Evolutionary conservation across 2,113 vertebrate species (phyloP), one percentile per base, ranked within the genome.

Genomic region (Istiophorus platypterus): DNA sequence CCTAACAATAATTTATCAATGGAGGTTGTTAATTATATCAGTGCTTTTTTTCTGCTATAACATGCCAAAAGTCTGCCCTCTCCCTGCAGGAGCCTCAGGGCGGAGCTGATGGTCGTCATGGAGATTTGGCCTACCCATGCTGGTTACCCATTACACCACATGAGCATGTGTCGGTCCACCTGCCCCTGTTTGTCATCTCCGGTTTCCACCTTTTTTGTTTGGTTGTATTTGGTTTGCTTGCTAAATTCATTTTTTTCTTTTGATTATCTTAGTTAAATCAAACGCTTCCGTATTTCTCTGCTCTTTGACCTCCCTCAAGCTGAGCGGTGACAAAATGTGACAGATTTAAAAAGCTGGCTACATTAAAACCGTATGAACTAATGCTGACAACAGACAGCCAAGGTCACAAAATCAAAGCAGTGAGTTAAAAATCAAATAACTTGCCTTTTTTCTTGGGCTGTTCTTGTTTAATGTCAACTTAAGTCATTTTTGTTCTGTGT

Each of bases 101-200:
- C 1, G 10, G 45, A 62, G 66, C 2, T 17, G 9, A 15, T 29
- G 51, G 42, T 34, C 2, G 37, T 80, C 51, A 24, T 45, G 29
- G 11, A n/a, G 51, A 59, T 65, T 73, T 4, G 17, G 41, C 10
- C 24, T 52, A 70, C 72, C 45, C 72, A 68, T n/a, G 39, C 73
- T 29, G 63, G 27, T 31, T 10, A 24, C 34, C 69, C 47, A 47
- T 1, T 11, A 56, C 9, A 24, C n/a, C 29, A 47, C 24, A 15
- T 17, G 14, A 72, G 41, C 70, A 27, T 27, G 9, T 42, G 26
- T 14, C 14, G 4, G 5, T 17, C 7, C 26, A 9, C 0, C 22
- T 65, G 5, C 11, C 7, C 47, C 47, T 39, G 17, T 2, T 1
- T 22, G 27, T 0, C 37, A 49, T 1, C 3, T 45, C 17, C n/a